phyloP scores from a whole-genome alignment of 2,888 invertebrate species.

The Tachystola acroxantha region DNA sequence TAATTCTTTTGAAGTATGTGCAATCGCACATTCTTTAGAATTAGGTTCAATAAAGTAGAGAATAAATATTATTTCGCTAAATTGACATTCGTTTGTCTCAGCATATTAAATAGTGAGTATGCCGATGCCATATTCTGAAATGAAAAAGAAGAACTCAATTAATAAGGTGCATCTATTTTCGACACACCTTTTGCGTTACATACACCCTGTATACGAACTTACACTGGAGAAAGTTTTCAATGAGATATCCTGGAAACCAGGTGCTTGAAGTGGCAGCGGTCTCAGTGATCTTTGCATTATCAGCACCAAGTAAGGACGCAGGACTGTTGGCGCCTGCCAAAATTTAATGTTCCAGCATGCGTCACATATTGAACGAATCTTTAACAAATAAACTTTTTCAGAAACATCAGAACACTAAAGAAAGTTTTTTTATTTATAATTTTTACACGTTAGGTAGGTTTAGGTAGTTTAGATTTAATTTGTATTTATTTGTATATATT shows the following conservation, averaged over 20 bases:
- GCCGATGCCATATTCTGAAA: constrained; percentile 54
- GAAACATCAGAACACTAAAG: not conserved
- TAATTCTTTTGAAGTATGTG: too few species aligned
- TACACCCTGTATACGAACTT: constrained; percentile 14
- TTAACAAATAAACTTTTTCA: constrained; percentile 2
- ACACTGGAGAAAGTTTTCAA: constrained; percentile 54
- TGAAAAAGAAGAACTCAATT: constrained; percentile 9
- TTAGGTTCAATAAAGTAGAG: too few species aligned
- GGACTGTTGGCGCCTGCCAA: constrained; percentile 44
- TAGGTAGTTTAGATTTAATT: too few species aligned
- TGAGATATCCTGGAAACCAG: constrained; percentile 51
- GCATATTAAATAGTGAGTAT: constrained; percentile 54
- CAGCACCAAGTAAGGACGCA: constrained; percentile 49
- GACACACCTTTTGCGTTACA: not conserved
- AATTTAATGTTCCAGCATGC: constrained; percentile 49
- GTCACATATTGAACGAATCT: constrained; percentile 41
- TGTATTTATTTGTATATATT: too few species aligned
- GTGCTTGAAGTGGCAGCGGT: constrained; percentile 38
- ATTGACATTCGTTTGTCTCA: constrained; percentile 42
- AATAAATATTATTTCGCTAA: too few species aligned
- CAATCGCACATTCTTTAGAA: too few species aligned
- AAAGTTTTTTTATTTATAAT: too few species aligned
- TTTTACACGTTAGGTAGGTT: too few species aligned
- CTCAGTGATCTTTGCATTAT: constrained; percentile 50
- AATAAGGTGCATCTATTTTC: not conserved